Percentiles rank a stretch among this genome's conserved stretches.
phyloP scores from a whole-genome alignment of 2,797 vertebrate species.

The Rhadinocentrus ornatus region DNA sequence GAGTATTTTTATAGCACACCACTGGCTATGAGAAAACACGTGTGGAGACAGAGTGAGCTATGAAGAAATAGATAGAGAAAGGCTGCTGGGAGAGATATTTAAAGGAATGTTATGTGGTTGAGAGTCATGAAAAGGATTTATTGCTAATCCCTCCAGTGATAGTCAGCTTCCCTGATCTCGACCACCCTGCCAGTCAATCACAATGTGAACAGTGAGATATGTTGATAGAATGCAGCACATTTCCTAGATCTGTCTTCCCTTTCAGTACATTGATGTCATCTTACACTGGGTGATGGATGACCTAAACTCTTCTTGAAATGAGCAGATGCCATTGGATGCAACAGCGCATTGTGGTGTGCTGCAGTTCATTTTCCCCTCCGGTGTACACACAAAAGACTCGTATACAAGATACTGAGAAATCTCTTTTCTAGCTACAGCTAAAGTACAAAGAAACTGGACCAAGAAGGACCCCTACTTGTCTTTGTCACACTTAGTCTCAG shows the following conservation, averaged over 20 bases:
- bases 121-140: conserved; percentile 60
- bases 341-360: conserved; percentile 3
- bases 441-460: background rate
- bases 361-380: conserved; percentile 11
- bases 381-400: conserved; percentile 15
- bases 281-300: conserved; percentile 42
- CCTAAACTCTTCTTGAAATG: conserved; percentile 34
- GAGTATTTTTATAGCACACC: conserved; percentile 47
- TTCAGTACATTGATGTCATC: conserved; percentile 24
- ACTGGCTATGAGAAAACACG: conserved; percentile 16
- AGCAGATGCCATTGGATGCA: conserved; percentile 32
- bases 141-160: conserved; percentile 55
- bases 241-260: conserved; percentile 28
- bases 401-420: background rate
- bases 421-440: background rate
- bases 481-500: background rate
- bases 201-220: conserved; percentile 41
- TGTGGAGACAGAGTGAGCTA: conserved; percentile 9
- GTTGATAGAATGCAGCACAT: conserved; percentile 41
- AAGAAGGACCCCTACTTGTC: background rate
- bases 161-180: conserved; percentile 57
- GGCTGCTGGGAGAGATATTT: conserved; percentile 49
- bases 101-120: conserved; percentile 42
- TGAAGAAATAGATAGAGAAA: conserved; percentile 29
- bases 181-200: conserved; percentile 47